A percentile compares a stretch with the other conserved stretches of the same genome.
Evolutionary conservation across 2,113 vertebrate species (phyloP).

Genomic region (Rhea pennata): DNA sequence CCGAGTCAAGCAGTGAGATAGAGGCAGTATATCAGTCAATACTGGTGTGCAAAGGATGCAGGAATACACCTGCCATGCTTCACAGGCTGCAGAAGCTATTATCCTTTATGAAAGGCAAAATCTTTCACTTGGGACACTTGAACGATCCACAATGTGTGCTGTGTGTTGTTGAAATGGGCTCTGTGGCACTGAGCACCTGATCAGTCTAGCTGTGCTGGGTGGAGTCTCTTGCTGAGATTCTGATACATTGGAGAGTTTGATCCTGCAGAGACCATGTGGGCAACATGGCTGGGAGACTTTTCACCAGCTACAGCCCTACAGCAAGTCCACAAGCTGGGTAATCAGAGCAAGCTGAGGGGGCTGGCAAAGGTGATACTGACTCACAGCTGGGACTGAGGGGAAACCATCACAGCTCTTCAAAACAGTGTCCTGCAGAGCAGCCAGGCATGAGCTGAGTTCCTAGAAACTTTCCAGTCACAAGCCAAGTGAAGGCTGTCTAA

Average conservation of each 20-base stretch:
- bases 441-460: neutral
- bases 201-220: neutral
- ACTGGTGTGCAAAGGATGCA: slow-evolving; percentile 3
- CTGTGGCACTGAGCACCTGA: neutral
- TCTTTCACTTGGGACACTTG: slow-evolving; percentile 15
- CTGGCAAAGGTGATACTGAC: neutral
- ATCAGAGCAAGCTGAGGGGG: fast-evolving
- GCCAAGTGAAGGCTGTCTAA: neutral
- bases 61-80: slow-evolving; percentile 30
- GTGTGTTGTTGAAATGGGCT: neutral
- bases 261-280: neutral
- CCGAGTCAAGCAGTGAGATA: neutral
- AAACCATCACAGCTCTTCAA: neutral
- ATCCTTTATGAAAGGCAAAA: slow-evolving; percentile 26
- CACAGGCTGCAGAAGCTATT: slow-evolving; percentile 19
- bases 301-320: neutral
- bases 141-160: neutral
- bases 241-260: neutral
- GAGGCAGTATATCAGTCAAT: neutral
- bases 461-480: neutral
- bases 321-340: fast-evolving
- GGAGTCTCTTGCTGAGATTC: neutral
- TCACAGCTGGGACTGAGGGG: neutral
- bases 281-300: too few species aligned
- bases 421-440: neutral